These are phyloP conservation scores for Antechinus flavipes DNA, from an alignment of 2,113 vertebrate genomes.

Conservation along the genomic window DNA sequence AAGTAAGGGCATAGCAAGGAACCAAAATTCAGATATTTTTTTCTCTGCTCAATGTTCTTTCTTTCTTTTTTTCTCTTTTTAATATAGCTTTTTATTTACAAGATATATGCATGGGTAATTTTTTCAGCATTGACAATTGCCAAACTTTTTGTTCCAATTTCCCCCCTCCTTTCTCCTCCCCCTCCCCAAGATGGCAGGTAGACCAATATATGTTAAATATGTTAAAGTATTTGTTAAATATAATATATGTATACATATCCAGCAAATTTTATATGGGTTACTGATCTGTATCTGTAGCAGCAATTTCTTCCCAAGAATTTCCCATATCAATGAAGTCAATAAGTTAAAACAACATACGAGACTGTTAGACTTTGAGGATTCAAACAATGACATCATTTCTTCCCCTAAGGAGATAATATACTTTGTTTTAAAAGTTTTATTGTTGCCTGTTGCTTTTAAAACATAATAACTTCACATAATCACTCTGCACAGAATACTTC, in stretches of 20 bases:
- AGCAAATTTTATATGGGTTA: not conserved
- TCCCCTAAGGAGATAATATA: not conserved
- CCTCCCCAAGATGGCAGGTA: too few relatives aligned
- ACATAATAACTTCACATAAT: not conserved
- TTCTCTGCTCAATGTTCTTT: not conserved
- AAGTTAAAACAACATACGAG: not conserved
- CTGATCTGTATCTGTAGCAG: not conserved
- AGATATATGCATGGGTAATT: too few relatives aligned
- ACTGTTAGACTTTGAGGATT: not conserved
- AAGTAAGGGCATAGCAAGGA: not conserved
- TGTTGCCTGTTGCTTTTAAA: not conserved
- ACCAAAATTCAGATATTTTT: not conserved
- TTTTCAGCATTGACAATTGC: too few relatives aligned
- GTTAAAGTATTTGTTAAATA: too few relatives aligned
- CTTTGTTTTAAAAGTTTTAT: not conserved
- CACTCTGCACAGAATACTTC: not conserved
- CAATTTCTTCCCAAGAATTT: too few relatives aligned
- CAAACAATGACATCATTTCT: too few relatives aligned
- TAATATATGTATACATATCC: too few relatives aligned
- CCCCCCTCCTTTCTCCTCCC: too few relatives aligned
- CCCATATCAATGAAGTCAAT: not conserved
- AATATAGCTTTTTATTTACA: too few relatives aligned
- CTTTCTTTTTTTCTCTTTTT: too few relatives aligned
- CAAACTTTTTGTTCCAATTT: too few relatives aligned
- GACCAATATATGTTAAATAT: too few relatives aligned